Base-by-base conservation (phyloP, 2,888 invertebrate species). In the Antitype chi region DNA sequence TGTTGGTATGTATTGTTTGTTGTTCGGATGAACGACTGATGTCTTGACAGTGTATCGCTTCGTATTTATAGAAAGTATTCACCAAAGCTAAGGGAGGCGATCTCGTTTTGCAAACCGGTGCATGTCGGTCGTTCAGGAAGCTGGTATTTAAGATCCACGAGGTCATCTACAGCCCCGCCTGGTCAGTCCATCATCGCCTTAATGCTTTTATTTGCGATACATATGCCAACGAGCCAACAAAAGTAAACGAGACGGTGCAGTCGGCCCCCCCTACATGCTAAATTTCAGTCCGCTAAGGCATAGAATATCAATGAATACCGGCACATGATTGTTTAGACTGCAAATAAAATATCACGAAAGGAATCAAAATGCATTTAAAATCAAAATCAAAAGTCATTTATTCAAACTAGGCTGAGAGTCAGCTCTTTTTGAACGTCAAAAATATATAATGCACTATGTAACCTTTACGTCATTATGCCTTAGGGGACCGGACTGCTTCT, bases 1-100 rank as follows among this genome's bases (percentile, higher is more conserved):
- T 97, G 90, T 92, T 96, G 93, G 93, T 94, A 92, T 96, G 94
- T 80, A 76, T 77, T 94, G 95, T 95, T 94, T 93, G 95, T 95
- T 94, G 94, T 88, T 93, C 91, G 90, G 87, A 89, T 89, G 88
- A 91, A 92, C 93, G 91, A 95, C 94, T 96, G 96, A 96, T 96
- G 90, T 89, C 88, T 81, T 66, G 81, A 88, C 86, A 85, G 86
- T 87, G 80, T 76, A 64, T 78, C 74, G 75, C 76, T 87, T 88
- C 85, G 92, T 95, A 95, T 96, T 94, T 96, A 96, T 95, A 95
- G 91, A 93, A 93, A 93, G 89, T 90, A 86, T 89, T 92, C 85
- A 89, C 88, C 87, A 92, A 92, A 93, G 90, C 85, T 94, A 94
- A 94, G 94, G 92, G 94, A 92, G 92, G 94, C 92, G 93, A 93